Evolutionary conservation across 1,140 invertebrate species (phyloP), one percentile per base, ranked within the genome.

Genomic region (Pararge aegeria): DNA sequence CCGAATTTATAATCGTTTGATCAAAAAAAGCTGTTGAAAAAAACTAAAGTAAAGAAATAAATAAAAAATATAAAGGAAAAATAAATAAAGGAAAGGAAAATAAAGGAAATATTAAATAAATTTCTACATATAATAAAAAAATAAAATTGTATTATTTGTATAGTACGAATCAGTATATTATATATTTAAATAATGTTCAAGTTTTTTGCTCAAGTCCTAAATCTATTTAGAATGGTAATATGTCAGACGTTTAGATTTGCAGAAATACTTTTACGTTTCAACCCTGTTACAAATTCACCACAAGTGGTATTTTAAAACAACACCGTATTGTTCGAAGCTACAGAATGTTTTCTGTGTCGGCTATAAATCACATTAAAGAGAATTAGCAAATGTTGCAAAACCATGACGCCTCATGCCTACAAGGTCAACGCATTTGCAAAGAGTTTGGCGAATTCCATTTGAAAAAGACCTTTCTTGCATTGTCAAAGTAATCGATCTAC

Each of bases 311-410:
- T 77, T 75, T 74, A 78, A 74, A 79, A 86, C 80, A 82, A 82
- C 59, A 73, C 40, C 55, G 48, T 61, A 68, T 69, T 73, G 24
- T 52, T 18, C 64, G 6, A 1, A 55, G 65, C 65, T 75, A 88
- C 80, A 83, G 84, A 79, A 68, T 61, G 48, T 30, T 66, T 65
- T 73, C 66, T 49, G 37, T 42, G 65, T 64, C 59, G 58, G 16
- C 66, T 37, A 86, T 87, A 89, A 87, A 87, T 89, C 82, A 87
- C 51, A 37, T 54, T 60, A 54, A 73, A 81, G 80, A 76, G 82
- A 86, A 77, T 70, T 71, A 72, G 71, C 78, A 83, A 83, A 86
- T 80, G 83, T 84, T 78, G 75, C 80, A 77, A 85, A 84, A 78
- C 64, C 52, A 21, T 63, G 54, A 58, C 67, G 61, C 49, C 50